Evolutionary conservation across 2,797 vertebrate genomes (phyloP).

Genomic region (Sciurus vulgaris): DNA sequence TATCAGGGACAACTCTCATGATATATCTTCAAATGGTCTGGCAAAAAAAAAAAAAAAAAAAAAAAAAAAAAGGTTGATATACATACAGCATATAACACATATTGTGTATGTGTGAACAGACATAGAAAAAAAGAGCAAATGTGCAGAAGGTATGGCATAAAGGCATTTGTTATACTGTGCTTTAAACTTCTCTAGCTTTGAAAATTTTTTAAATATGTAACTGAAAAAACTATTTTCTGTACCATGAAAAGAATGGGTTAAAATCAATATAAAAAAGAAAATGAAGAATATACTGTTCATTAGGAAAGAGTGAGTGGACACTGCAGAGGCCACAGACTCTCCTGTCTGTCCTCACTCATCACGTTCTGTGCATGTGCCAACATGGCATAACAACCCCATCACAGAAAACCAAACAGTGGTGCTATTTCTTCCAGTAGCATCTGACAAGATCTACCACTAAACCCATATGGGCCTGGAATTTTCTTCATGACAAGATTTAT

Average conservation of each 20-base stretch:
- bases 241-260: neutral
- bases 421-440: neutral
- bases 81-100: too few species aligned
- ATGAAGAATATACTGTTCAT: neutral
- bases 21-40: neutral
- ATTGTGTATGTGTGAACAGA: neutral
- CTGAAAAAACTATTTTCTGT: neutral
- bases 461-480: neutral
- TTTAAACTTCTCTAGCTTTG: neutral
- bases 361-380: too few species aligned
- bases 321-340: too few species aligned
- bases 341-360: too few species aligned
- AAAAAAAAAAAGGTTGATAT: neutral
- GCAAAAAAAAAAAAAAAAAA: neutral
- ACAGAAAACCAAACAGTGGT: neutral
- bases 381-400: too few species aligned
- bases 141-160: neutral
- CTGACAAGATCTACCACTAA: neutral
- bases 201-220: neutral
- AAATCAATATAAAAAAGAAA: neutral
- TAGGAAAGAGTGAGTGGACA: neutral
- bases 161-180: neutral
- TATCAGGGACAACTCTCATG: neutral
- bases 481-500: neutral
- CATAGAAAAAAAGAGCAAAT: neutral